These are phyloP conservation scores for Patagioenas fasciata DNA, from an alignment of 2,113 vertebrate genomes.

Conservation along the genomic window DNA sequence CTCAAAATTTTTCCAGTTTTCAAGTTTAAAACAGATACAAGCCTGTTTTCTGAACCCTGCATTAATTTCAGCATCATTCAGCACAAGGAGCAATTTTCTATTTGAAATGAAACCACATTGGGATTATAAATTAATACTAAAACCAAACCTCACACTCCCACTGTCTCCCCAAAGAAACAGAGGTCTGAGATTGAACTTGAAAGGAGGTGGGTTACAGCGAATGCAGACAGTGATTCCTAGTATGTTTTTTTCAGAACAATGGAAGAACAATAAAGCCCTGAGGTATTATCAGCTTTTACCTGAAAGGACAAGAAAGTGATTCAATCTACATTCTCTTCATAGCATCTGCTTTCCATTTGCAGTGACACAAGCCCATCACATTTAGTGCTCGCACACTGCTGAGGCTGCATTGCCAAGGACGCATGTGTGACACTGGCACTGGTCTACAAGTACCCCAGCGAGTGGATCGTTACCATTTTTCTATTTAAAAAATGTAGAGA, in stretches of 20 bases:
- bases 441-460: not conserved
- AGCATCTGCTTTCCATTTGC: not conserved
- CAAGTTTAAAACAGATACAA: not conserved
- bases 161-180: not conserved
- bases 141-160: not conserved
- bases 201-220: not conserved
- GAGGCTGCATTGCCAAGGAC: not conserved
- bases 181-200: not conserved
- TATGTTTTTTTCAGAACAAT: not conserved
- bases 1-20: constrained; percentile 18
- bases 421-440: not conserved
- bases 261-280: not conserved
- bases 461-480: not conserved
- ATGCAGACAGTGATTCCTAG: not conserved
- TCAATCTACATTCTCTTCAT: not conserved
- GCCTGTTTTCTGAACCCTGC: not conserved
- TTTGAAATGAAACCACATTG: not conserved
- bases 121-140: constrained; percentile 22
- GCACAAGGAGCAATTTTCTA: not conserved
- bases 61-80: not conserved
- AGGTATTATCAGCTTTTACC: not conserved
- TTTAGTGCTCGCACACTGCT: not conserved
- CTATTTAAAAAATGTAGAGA: not conserved
- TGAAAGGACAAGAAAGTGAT: not conserved
- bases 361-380: not conserved